Base-by-base conservation (phyloP, 1,140 invertebrate species). In the Drosophila nigrodunni region DNA sequence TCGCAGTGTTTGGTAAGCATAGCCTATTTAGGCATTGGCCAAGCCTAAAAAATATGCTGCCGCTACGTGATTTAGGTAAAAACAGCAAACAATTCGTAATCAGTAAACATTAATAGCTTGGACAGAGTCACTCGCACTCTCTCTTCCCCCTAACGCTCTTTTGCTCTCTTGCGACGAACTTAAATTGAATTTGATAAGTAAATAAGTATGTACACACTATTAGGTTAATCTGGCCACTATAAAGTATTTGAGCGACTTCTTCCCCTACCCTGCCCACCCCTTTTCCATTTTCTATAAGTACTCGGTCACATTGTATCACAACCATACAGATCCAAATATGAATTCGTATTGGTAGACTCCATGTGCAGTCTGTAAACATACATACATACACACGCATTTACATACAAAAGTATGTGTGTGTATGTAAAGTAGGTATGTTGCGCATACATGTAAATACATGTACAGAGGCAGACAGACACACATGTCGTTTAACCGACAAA, bases 401-500 rank as follows among this genome's bases (percentile, higher is more conserved):
- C 34, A 47, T 30, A 47, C 9, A 15, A 9, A 46, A n/a, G 11
- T 58, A 64, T 13, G 8, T 58, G 62, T 34, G 9, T 57, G 60
- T 18, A 44, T 50, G 13, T 15, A 54, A 64, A 64, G 46, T 62
- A 62, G 59, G 35, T 62, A 50, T 62, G 59, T 50, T 62, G 59
- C 34, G 37, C 35, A 49, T 65, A 37, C 8, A n/a, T 58, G 15
- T 46, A 39, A 52, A 43, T 30, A 34, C 15, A 35, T 46, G 59
- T 60, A 52, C 30, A 64, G 39, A 37, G 11, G 60, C 73, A 64
- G 68, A 71, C 74, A 30, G 25, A 5, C 25, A 30, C 25, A 76
- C 57, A 76, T 72, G 74, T 61, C 74, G 68, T 46, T 74, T 72
- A 66, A 66, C 68, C 74, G 69, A 76, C 74, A 72, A 76, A 76